These are phyloP conservation scores for Andrena camellia DNA, from an alignment of 2,888 invertebrate species.

Conservation along the genomic window DNA sequence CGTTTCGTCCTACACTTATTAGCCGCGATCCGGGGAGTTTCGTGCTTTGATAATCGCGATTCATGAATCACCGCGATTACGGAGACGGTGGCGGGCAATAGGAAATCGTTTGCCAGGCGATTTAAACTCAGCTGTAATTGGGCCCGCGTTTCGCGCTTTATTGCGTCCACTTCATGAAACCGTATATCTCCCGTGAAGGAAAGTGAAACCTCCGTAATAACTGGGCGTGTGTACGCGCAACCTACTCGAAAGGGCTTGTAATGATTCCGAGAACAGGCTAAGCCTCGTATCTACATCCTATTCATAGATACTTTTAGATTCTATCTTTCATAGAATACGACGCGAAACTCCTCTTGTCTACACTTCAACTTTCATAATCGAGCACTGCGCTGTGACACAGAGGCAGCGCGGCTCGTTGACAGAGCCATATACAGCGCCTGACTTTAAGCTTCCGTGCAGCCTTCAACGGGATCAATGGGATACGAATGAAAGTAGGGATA, in stretches of 20 bases:
- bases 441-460: no score
- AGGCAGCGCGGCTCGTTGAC: no score
- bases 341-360: no score
- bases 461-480: neutral
- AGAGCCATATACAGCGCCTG: no score
- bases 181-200: neutral
- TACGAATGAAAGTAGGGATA: neutral
- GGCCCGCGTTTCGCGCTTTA: neutral
- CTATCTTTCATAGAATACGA: no score
- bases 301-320: no score
- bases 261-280: neutral
- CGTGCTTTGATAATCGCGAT: constrained; percentile 45
- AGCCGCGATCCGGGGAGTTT: constrained; percentile 26
- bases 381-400: no score
- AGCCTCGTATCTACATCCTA: neutral
- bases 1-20: constrained; percentile 40
- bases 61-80: constrained; percentile 45
- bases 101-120: constrained; percentile 9
- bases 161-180: neutral
- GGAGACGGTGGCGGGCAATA: constrained; percentile 31
- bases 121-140: constrained; percentile 11
- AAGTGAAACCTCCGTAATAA: constrained; percentile 23
- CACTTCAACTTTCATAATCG: no score
- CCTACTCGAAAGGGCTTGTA: neutral
- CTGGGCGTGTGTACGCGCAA: neutral